Evolutionary conservation across 2,113 vertebrate genomes (phyloP), one percentile per base, ranked within the genome.

Genomic region (Mus musculus): DNA sequence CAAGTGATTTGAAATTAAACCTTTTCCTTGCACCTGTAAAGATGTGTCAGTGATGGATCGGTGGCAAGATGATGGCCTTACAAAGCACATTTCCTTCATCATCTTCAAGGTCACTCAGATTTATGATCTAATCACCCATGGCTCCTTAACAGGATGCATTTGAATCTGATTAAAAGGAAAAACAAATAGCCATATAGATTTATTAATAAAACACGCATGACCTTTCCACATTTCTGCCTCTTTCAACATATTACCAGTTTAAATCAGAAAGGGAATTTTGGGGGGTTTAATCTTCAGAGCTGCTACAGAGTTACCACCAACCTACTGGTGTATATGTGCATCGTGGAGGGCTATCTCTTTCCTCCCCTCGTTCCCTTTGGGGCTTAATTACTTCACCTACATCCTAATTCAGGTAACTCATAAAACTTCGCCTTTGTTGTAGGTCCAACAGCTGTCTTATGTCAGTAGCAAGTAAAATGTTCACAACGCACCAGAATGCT

Each of bases 401-500:
- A 99, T 99, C 99, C 99, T 99, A 99, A 99, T 99, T 99, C 99
- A 99, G 99, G 99, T 99, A 98, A 98, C 99, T 99, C 99, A 99
- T 99, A 99, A 99, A 99, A 98, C 98, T 98, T 97, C 98, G 98
- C 98, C 99, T 99, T 99, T 99, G 99, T 99, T 99, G 99, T 98
- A 99, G 99, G 99, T 99, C 99, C 98, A 98, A 98, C 99, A 99
- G 99, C 99, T 99, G 99, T 98, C 90, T 99, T 99, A 99, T 99
- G 99, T 99, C 99, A 99, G 99, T 99, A 99, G 98, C 99, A 99
- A 99, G 99, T 99, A 99, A 99, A 99, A 98, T 98, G 99, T 99
- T 99, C 99, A 99, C 99, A 99, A 99, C 99, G 99, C 99, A 99
- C 99, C 99, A 99, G 99, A 99, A 99, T 99, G 99, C 99, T 99